Base-by-base conservation (phyloP, 1,140 invertebrate species). In the Nephila pilipes region DNA sequence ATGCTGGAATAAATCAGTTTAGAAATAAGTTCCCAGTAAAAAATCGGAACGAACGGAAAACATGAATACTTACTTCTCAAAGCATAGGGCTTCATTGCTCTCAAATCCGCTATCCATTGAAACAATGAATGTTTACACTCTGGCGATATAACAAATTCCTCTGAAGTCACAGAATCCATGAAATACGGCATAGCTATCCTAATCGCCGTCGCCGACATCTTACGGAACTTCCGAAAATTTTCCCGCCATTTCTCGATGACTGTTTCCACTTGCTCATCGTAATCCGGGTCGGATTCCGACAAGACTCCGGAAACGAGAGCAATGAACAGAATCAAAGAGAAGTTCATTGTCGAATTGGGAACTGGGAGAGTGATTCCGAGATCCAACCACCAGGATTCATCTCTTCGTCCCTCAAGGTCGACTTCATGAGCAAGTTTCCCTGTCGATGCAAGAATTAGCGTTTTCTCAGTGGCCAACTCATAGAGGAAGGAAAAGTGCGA, bases 171-270 rank as follows among this genome's bases (percentile, higher is more conserved):
- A 16, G 89, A 60, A 38, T 81, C 58, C 79, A 91, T 83, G n/a
- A 91, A 83, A 83, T 91, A 63, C 1, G 89, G 89, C 89, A 91
- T 91, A 12, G 89, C 89, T 14, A 83, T 83, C 58, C 83, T 91
- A 18, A 91, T 83, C 2, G 58, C 32, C 4, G 54, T 60, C 20
- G 25, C 14, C 22, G 80, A 54, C 29, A 63, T 55, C 55, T 91
- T 81, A 5, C 38, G 16, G 32, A 91, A 57, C 20, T 16, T 91
- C 22, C n/a, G 20, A 54, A 91, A 83, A 54, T 83, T 91, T 18
- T 25, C 80, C 32, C 32, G 55, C 57, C 75, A 91, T 29, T 60
- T 32, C 38, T 63, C 25, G 2, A 91, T 55, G 29, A 54, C 89
- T 1, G 58, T 79, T 29, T 91, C 89, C 57, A 57, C 88, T 38